Conservation (phyloP, 2,888 invertebrate genomes). For the Candidula unifasciata region DNA sequence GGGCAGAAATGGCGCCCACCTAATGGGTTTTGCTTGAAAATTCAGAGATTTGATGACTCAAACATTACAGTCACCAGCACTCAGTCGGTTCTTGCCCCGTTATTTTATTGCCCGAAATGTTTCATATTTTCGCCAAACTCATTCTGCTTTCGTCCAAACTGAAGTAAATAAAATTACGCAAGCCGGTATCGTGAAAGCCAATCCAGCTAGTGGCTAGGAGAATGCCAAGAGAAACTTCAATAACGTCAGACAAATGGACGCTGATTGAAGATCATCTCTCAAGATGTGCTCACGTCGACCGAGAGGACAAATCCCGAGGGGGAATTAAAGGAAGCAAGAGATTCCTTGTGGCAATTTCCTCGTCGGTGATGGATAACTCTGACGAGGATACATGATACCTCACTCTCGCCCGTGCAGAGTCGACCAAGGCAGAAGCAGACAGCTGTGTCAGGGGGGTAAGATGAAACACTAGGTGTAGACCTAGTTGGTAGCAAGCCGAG, state of each 20-base stretch:
- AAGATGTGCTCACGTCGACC: conserved; percentile 15
- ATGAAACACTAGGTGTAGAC: conserved; percentile 16
- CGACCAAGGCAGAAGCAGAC: conserved; percentile 10
- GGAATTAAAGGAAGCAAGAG: conserved; percentile 24
- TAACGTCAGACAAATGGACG: conserved; percentile 44
- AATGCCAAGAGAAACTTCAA: conserved; percentile 43
- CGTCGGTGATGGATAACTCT: conserved; percentile 43
- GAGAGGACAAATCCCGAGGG: conserved; percentile 1
- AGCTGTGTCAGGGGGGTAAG: not conserved
- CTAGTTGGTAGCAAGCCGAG: not conserved
- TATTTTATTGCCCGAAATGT: conserved; percentile 34
- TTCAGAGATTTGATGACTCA: not conserved
- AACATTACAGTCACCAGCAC: not conserved
- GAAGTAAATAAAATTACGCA: conserved; percentile 40
- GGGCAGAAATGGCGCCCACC: conserved; percentile 25
- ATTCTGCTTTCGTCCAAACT: not conserved
- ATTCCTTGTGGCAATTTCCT: conserved; percentile 40
- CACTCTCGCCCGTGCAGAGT: conserved; percentile 26
- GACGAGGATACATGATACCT: conserved; percentile 35
- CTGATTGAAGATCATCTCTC: conserved; percentile 46
- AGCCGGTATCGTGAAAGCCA: not conserved
- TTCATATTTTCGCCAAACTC: conserved; percentile 34
- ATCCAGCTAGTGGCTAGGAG: not conserved
- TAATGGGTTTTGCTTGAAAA: conserved; percentile 38
- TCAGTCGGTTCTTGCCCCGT: not conserved